Evolutionary conservation across 2,888 invertebrate species (phyloP).

Genomic region (Boloria euphrosyne): DNA sequence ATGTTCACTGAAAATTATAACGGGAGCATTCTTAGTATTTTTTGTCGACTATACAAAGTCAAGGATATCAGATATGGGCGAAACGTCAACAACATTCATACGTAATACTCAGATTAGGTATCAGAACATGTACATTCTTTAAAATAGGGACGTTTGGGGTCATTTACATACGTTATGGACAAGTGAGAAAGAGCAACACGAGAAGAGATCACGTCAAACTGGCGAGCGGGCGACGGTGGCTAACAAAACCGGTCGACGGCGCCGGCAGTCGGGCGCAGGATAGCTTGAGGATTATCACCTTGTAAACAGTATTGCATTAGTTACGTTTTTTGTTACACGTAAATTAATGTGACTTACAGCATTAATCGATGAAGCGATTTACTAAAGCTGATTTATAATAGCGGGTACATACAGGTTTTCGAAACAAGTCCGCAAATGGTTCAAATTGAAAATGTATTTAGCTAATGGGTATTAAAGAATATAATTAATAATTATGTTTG

Average conservation of each 20-base stretch:
- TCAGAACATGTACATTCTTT: slow-evolving; percentile 19
- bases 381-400: slow-evolving; percentile 14
- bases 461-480: too few relatives aligned
- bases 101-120: slow-evolving; percentile 26
- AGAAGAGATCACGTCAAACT: slow-evolving; percentile 79
- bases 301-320: slow-evolving; percentile 78
- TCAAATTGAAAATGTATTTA: too few relatives aligned
- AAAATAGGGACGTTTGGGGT: slow-evolving; percentile 62
- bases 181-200: slow-evolving; percentile 71
- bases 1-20: slow-evolving; percentile 34
- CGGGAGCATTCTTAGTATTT: slow-evolving; percentile 26
- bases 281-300: slow-evolving; percentile 67
- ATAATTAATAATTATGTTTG: too few relatives aligned
- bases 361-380: slow-evolving; percentile 20
- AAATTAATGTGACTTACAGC: slow-evolving; percentile 32
- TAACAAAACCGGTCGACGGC: slow-evolving; percentile 78
- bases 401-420: slow-evolving; percentile 6
- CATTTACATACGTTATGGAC: slow-evolving; percentile 74
- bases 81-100: slow-evolving; percentile 18
- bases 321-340: slow-evolving; percentile 44
- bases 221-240: slow-evolving; percentile 72
- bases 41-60: slow-evolving; percentile 27
- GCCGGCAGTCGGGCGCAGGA: slow-evolving; percentile 67
- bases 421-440: not conserved
- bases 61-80: slow-evolving; percentile 19